A percentile compares a stretch with the other conserved stretches of the same genome.
Evolutionary conservation across 2,797 vertebrate genomes (phyloP).

Genomic region (Coluber constrictor): DNA sequence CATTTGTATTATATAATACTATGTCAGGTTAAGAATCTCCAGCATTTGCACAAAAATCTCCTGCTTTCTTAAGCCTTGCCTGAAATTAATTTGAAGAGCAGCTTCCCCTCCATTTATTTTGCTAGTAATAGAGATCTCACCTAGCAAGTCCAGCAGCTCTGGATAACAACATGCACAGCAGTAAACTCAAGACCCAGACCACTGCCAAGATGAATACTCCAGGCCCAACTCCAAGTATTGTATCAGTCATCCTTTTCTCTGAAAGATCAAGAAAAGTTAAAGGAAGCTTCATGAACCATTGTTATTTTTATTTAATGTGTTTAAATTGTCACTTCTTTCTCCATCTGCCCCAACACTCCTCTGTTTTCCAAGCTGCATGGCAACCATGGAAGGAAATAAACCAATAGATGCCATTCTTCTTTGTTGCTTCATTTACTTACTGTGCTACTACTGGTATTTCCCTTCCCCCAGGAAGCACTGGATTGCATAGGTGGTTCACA

Average conservation of each 20-base stretch:
- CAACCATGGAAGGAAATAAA: neutral
- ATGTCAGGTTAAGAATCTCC: neutral
- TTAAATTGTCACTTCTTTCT: neutral
- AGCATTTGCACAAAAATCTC: neutral
- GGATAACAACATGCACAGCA: conserved; percentile 67
- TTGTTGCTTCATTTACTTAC: neutral
- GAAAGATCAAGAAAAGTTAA: neutral
- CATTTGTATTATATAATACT: neutral
- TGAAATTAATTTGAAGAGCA: conserved; percentile 44
- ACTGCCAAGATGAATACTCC: conserved; percentile 79
- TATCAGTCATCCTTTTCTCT: conserved; percentile 69
- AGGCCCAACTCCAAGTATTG: conserved; percentile 76
- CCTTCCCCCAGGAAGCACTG: neutral
- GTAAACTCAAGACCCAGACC: conserved; percentile 79
- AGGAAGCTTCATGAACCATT: neutral
- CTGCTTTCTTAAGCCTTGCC: conserved; percentile 17
- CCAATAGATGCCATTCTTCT: neutral
- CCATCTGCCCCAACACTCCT: neutral
- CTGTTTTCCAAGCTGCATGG: neutral
- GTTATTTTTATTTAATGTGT: neutral
- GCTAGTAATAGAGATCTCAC: conserved; percentile 69
- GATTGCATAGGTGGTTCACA: neutral
- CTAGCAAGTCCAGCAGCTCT: conserved; percentile 71
- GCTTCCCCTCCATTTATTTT: conserved; percentile 43
- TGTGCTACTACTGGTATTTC: neutral